phyloP scores from a whole-genome alignment of 2,113 vertebrate species.

The Chionodraco myersi region DNA sequence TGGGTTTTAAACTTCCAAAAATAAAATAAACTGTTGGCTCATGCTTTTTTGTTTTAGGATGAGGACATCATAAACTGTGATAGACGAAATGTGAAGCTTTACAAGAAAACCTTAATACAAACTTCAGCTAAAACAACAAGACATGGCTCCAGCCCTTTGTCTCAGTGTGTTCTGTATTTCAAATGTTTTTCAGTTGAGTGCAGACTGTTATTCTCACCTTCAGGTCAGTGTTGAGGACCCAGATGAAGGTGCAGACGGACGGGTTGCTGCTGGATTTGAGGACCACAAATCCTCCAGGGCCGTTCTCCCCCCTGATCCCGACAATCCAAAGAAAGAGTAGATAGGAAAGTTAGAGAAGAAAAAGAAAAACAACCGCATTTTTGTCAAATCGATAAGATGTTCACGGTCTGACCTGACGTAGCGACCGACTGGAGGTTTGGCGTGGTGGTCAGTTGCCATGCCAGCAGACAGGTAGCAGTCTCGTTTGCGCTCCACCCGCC shows the following conservation, averaged over 20 bases:
- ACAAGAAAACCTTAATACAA: too few species aligned
- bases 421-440: slow-evolving; percentile 88
- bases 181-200: too few species aligned
- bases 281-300: slow-evolving; percentile 94
- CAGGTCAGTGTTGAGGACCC: slow-evolving; percentile 97
- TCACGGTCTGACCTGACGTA: slow-evolving; percentile 88
- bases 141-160: too few species aligned
- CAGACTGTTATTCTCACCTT: slow-evolving; percentile 84
- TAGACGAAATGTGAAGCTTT: too few species aligned
- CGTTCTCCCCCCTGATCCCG: slow-evolving; percentile 91
- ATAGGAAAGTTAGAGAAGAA: not conserved
- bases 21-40: too few species aligned
- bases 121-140: too few species aligned
- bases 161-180: too few species aligned
- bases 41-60: too few species aligned
- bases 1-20: too few species aligned
- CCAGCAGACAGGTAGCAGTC: slow-evolving; percentile 94
- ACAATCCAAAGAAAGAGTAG: not conserved
- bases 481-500: slow-evolving; percentile 91
- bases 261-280: slow-evolving; percentile 91
- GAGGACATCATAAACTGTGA: too few species aligned
- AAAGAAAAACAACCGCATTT: not conserved
- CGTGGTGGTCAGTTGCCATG: slow-evolving; percentile 88
- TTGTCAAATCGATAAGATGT: not conserved
- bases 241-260: slow-evolving; percentile 93